phyloP scores from a whole-genome alignment of 2,113 vertebrate species.

The Chaetops frenatus region DNA sequence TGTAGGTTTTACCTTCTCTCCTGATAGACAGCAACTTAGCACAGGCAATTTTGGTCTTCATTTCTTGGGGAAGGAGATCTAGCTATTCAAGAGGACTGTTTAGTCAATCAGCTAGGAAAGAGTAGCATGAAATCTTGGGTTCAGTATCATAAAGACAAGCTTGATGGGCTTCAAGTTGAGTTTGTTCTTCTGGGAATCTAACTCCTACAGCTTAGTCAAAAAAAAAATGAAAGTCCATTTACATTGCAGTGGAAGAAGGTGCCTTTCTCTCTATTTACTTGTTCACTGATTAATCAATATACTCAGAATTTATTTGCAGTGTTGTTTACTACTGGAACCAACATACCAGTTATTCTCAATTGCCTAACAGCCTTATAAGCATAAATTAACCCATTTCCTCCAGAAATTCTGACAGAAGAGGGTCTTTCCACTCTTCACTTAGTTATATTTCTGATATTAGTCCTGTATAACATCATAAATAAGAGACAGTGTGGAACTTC shows the following conservation, averaged over 20 bases:
- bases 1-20: not conserved
- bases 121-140: not conserved
- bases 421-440: not conserved
- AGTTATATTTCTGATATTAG: not conserved
- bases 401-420: not conserved
- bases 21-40: not conserved
- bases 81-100: not conserved
- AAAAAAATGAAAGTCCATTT: not conserved
- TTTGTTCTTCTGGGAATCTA: not conserved
- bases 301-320: not conserved
- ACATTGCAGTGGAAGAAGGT: not conserved
- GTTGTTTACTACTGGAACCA: not conserved
- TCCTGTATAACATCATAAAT: not conserved
- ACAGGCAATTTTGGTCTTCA: not conserved
- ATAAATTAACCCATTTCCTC: not conserved
- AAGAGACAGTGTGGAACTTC: not conserved
- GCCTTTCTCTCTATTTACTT: not conserved
- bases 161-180: not conserved
- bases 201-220: not conserved
- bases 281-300: not conserved
- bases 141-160: not conserved
- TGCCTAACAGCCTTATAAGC: not conserved
- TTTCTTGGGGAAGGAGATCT: not conserved
- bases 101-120: not conserved
- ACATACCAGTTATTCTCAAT: not conserved